Percentiles rank a stretch among this genome's conserved stretches.
These are phyloP conservation scores for Porites australiensis DNA, from an alignment of 64 coral and sea anemone genomes.

Conservation along the genomic window DNA sequence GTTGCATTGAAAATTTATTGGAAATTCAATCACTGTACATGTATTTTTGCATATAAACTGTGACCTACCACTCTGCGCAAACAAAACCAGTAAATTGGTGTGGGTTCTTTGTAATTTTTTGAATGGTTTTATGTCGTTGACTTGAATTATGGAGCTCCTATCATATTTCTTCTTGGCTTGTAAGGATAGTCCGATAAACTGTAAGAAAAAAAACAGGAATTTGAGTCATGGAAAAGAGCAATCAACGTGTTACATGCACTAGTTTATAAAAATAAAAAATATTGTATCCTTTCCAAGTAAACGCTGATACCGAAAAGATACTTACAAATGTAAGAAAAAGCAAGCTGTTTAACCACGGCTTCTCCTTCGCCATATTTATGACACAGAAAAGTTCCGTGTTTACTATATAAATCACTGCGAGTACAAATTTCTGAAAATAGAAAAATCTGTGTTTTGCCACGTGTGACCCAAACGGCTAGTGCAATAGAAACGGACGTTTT, in stretches of 20 bases:
- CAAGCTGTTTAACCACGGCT: neutral
- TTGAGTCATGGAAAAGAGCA: neutral
- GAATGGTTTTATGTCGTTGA: constrained; percentile 92
- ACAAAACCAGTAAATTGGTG: constrained; percentile 96
- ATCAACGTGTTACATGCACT: neutral
- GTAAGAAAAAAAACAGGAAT: constrained; percentile 1
- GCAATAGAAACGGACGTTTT: constrained; percentile 39
- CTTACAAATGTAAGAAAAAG: constrained; percentile 36
- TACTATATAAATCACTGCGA: neutral
- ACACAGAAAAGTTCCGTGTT: neutral
- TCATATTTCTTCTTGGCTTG: constrained; percentile 80
- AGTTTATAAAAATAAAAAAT: too few relatives aligned
- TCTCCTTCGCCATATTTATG: constrained; percentile 6
- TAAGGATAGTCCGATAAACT: constrained; percentile 26
- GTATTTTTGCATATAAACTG: neutral
- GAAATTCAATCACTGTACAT: neutral
- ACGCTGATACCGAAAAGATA: neutral
- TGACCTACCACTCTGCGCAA: constrained; percentile 83
- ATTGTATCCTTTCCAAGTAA: neutral
- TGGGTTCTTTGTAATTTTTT: constrained; percentile 96
- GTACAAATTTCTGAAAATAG: neutral
- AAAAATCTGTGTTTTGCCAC: constrained; percentile 57
- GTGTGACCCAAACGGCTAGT: constrained; percentile 32
- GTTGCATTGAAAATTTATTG: neutral
- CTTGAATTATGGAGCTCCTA: constrained; percentile 77